Conservation (phyloP, 2,888 invertebrate species). For the Spodoptera exigua region DNA sequence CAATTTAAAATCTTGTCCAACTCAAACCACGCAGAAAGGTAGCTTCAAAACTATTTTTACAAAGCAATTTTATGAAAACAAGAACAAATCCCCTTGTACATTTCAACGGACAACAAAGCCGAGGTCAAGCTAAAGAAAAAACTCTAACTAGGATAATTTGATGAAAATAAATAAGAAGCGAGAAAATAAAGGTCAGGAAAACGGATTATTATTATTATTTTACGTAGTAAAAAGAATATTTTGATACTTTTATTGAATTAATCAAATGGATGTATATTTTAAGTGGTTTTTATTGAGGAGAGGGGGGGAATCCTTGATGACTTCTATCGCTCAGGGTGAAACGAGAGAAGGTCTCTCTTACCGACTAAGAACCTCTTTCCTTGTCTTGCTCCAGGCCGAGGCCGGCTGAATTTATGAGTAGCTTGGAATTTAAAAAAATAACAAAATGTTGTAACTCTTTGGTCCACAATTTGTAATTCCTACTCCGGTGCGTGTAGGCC, state of each 20-base stretch:
- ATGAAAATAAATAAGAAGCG: conserved; percentile 26
- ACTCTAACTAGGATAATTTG: conserved; percentile 11
- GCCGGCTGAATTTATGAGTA: no score
- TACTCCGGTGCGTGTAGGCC: no score
- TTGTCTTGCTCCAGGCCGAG: no score
- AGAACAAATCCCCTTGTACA: conserved; percentile 16
- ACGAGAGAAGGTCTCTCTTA: no score
- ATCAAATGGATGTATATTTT: background rate
- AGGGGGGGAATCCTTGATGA: no score
- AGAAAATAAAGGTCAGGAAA: conserved; percentile 5
- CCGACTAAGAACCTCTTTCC: no score
- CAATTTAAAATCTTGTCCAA: no score
- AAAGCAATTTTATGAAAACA: conserved; percentile 9
- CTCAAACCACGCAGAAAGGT: background rate
- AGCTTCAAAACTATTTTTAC: conserved; percentile 3
- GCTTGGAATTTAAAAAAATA: no score
- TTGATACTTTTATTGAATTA: conserved; percentile 9
- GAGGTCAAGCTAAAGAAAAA: conserved; percentile 30
- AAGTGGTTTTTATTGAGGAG: no score
- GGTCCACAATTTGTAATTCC: no score
- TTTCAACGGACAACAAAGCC: conserved; percentile 13
- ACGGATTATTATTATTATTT: conserved; percentile 8
- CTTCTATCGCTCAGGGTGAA: no score
- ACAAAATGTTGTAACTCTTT: no score
- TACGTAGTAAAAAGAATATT: background rate